phyloP scores from a whole-genome alignment of 2,797 vertebrate species.

The Ctenosaura bakeri region DNA sequence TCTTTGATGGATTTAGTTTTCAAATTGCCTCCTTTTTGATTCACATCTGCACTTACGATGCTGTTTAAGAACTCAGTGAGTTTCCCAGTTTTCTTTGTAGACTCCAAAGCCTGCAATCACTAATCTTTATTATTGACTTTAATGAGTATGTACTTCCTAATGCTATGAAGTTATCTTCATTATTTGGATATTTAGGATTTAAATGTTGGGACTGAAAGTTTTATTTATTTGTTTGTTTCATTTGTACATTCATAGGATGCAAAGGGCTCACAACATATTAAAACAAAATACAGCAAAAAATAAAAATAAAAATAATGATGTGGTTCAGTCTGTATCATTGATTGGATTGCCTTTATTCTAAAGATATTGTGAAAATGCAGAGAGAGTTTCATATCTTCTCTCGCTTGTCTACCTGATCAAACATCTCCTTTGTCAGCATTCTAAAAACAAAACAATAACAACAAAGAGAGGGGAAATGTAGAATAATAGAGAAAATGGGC shows the following conservation, averaged over 20 bases:
- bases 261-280: too few relatives aligned
- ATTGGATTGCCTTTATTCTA: not conserved
- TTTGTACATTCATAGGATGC: too few relatives aligned
- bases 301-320: not conserved
- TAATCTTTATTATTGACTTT: constrained; percentile 30
- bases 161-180: not conserved
- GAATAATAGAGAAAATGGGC: not conserved
- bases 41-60: constrained; percentile 32
- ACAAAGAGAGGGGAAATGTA: not conserved
- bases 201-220: not conserved
- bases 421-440: not conserved
- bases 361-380: not conserved
- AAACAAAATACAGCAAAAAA: too few relatives aligned
- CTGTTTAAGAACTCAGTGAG: constrained; percentile 12
- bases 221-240: too few relatives aligned
- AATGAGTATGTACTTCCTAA: constrained; percentile 33
- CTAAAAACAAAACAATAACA: not conserved
- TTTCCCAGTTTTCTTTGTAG: not conserved
- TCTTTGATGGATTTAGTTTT: constrained; percentile 2
- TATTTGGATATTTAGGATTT: constrained; percentile 4
- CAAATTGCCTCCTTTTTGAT: constrained; percentile 13
- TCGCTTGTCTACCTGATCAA: not conserved
- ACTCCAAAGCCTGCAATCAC: not conserved
- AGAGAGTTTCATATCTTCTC: not conserved
- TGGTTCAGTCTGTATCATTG: not conserved